Conservation (phyloP, 2,797 vertebrate species). For the Pygocentrus nattereri region DNA sequence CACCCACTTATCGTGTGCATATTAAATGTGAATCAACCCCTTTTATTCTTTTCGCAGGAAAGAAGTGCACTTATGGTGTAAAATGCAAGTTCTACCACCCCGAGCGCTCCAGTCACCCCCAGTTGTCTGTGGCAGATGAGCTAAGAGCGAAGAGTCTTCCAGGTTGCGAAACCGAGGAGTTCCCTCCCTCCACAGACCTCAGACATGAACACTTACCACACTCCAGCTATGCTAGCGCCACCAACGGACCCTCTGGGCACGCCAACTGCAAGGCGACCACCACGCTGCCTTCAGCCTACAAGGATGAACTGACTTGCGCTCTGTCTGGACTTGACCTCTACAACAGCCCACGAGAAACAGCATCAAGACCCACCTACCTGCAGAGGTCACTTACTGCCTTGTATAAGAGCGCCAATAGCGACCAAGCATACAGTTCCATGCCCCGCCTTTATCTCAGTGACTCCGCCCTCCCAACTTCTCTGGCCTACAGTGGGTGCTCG, state of each 20-base stretch:
- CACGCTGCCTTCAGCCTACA: conserved; percentile 28
- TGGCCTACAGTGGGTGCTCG: conserved; percentile 68
- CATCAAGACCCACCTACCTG: conserved; percentile 43
- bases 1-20: not conserved
- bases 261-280: not conserved
- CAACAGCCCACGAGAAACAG: conserved; percentile 43
- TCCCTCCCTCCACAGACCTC: not conserved
- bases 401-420: conserved; percentile 56
- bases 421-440: conserved; percentile 69
- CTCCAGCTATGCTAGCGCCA: not conserved
- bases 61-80: conserved; percentile 95
- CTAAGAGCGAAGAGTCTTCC: conserved; percentile 81
- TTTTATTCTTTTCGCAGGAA: conserved; percentile 75
- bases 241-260: not conserved
- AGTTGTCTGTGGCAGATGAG: conserved; percentile 88
- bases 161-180: not conserved
- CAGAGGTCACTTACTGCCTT: conserved; percentile 16
- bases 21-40: not conserved
- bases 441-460: conserved; percentile 58
- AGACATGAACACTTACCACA: not conserved
- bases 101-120: conserved; percentile 88
- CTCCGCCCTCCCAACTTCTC: conserved; percentile 14
- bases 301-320: conserved; percentile 47
- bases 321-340: conserved; percentile 37
- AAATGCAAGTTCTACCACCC: conserved; percentile 96